phyloP scores from a whole-genome alignment of 35 echinoderm and acorn worm genomes.

The Patiria miniata region DNA sequence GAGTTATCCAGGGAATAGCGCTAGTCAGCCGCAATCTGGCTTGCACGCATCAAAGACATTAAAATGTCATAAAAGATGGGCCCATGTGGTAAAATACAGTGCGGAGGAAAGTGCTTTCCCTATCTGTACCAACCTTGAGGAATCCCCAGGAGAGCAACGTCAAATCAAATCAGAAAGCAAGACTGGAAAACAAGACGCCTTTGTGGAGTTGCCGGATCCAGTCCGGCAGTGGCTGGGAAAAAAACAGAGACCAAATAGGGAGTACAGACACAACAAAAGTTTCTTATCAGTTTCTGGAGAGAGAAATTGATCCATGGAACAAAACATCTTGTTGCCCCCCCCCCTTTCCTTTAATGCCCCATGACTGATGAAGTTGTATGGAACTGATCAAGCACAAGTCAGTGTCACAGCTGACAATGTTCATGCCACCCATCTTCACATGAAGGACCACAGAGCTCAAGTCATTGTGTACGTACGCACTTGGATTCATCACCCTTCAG shows the following conservation, averaged over 20 bases:
- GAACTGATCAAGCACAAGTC: too few relatives aligned
- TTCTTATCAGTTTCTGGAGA: neutral
- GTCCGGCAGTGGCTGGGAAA: neutral
- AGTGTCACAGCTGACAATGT: too few relatives aligned
- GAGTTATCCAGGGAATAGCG: slow-evolving; percentile 1
- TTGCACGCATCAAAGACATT: slow-evolving; percentile 9
- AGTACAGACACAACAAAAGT: slow-evolving; percentile 1
- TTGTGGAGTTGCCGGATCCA: neutral
- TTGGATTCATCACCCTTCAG: too few relatives aligned
- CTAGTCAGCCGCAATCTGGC: neutral
- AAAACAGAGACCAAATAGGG: neutral
- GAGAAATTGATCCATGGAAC: too few relatives aligned
- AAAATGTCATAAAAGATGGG: slow-evolving; percentile 34
- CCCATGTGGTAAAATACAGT: slow-evolving; percentile 22
- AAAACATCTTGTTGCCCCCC: too few relatives aligned
- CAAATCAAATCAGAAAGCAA: slow-evolving; percentile 22
- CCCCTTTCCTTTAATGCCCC: too few relatives aligned
- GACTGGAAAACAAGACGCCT: slow-evolving; percentile 10
- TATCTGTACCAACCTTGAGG: slow-evolving; percentile 4
- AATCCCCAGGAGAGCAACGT: neutral
- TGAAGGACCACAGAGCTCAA: too few relatives aligned
- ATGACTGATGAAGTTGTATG: too few relatives aligned
- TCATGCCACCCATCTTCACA: too few relatives aligned
- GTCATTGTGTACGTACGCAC: too few relatives aligned
- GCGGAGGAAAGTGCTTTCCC: slow-evolving; percentile 5